Base-by-base conservation (phyloP, 2,888 invertebrate species). In the Lamellibrachia columna region DNA sequence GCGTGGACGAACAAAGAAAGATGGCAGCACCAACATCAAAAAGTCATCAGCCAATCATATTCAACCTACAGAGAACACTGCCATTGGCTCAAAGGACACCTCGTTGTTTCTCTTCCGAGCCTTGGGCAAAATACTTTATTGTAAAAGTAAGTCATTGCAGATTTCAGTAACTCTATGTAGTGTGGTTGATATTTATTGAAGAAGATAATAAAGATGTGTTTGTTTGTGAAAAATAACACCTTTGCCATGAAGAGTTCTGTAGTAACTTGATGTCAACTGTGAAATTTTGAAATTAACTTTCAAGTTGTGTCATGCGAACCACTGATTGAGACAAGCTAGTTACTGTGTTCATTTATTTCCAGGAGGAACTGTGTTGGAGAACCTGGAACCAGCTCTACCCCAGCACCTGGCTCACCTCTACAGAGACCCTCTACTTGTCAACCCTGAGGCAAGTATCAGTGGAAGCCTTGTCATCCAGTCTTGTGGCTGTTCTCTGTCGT, bases 101-200 rank as follows among this genome's bases (percentile, higher is more conserved):
- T 96, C 96, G 7, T 94, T 97, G 22, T 96, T 97, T 93, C 94
- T 97, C 75, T 97, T 97, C 94, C 96, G 97, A 94, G 97, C 97
- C 11, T 94, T 97, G 4, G 97, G 97, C n/a, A 97, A 97, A 95
- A 96, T 97, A 90, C 95, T 97, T 0, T 97, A 97, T 94, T 96
- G 96, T 93, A 97, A 97, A 96, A 95, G 97, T 92, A 52, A 93
- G 91, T 93, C 2, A n/a, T 40, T 40, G 52, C 40, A 53, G 52
- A 75, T 22, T 11, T 91, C 40, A 6, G 52, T 53, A 40, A 91
- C 53, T 52, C 91, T 28, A 2, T 90, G 6, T 52, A 6, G 9
- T 91, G 6, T 52, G 7, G 55, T 55, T 55, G 11, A 75, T 75
- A 75, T 3, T 75, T 75, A n/a, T 75, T 75, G 75, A 75, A 22